Conservation (phyloP, 1,140 invertebrate species). For the Brachionus angularis region DNA sequence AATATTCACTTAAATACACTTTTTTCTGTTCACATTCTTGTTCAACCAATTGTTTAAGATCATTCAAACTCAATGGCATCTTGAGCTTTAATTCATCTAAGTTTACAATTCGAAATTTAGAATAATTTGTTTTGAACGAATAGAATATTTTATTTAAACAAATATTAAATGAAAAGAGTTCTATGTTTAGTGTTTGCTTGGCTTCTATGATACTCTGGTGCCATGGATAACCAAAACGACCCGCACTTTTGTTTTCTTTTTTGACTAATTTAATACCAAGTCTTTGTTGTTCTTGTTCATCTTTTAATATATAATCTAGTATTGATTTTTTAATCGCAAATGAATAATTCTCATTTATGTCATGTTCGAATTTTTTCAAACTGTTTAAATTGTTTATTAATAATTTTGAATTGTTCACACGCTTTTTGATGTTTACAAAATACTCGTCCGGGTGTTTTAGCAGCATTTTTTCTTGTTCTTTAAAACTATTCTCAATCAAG, state of each 20-base stretch:
- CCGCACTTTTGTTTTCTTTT: constrained; percentile 54
- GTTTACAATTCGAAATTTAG: neutral
- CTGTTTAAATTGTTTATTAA: constrained; percentile 50
- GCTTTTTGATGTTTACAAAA: constrained; percentile 41
- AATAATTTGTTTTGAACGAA: constrained; percentile 18
- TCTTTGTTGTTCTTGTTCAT: constrained; percentile 64
- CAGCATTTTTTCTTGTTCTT: constrained; percentile 55
- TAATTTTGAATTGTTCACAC: constrained; percentile 37
- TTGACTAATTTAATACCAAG: constrained; percentile 65
- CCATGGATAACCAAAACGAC: constrained; percentile 75
- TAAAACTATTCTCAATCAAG: constrained; percentile 56
- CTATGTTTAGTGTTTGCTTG: constrained; percentile 63
- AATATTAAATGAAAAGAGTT: constrained; percentile 68
- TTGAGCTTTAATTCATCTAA: neutral
- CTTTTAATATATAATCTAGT: constrained; percentile 69
- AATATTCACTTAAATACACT: neutral
- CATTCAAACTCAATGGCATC: neutral
- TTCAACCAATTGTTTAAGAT: neutral
- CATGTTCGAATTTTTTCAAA: constrained; percentile 46
- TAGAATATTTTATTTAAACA: constrained; percentile 15
- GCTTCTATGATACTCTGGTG: constrained; percentile 63
- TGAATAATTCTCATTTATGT: constrained; percentile 65
- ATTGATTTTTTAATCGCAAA: constrained; percentile 64
- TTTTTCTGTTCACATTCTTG: neutral
- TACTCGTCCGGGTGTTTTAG: constrained; percentile 52